Percentiles rank a stretch among this genome's conserved stretches.
Evolutionary conservation across 2,113 vertebrate species (phyloP).

Genomic region (Arizona elegans): DNA sequence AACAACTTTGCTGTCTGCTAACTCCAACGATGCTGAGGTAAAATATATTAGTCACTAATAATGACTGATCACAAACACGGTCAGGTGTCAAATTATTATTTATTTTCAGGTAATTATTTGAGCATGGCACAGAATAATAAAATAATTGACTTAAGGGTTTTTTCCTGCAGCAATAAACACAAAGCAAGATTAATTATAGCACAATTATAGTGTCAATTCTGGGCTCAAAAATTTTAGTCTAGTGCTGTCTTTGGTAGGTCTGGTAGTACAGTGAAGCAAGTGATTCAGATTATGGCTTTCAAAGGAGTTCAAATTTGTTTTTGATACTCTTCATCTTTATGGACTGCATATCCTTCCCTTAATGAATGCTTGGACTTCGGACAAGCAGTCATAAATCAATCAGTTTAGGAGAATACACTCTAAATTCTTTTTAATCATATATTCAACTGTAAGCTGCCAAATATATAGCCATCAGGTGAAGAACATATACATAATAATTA

Average conservation of each 20-base stretch:
- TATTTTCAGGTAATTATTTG: conserved; percentile 24
- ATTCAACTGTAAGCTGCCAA: neutral
- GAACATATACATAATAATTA: neutral
- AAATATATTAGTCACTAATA: conserved; percentile 22
- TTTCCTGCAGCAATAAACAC: neutral
- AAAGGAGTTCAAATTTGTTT: neutral
- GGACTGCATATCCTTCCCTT: neutral
- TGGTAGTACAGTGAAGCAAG: neutral
- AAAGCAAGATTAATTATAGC: neutral
- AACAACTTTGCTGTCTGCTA: neutral
- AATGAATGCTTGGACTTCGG: neutral
- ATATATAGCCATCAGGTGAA: neutral
- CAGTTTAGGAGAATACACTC: no score
- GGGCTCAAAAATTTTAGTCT: neutral
- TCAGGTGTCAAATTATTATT: conserved; percentile 32
- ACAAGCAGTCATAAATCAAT: neutral
- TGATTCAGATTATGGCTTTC: neutral
- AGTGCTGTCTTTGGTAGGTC: neutral
- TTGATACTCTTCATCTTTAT: neutral
- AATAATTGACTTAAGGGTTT: conserved; percentile 4
- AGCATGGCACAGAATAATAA: conserved; percentile 4
- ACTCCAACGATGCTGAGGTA: neutral
- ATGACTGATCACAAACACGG: conserved; percentile 9
- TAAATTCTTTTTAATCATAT: neutral
- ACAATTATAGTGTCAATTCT: neutral